Evolutionary conservation across 2,113 vertebrate species (phyloP).

Genomic region (Platysteira castanea): DNA sequence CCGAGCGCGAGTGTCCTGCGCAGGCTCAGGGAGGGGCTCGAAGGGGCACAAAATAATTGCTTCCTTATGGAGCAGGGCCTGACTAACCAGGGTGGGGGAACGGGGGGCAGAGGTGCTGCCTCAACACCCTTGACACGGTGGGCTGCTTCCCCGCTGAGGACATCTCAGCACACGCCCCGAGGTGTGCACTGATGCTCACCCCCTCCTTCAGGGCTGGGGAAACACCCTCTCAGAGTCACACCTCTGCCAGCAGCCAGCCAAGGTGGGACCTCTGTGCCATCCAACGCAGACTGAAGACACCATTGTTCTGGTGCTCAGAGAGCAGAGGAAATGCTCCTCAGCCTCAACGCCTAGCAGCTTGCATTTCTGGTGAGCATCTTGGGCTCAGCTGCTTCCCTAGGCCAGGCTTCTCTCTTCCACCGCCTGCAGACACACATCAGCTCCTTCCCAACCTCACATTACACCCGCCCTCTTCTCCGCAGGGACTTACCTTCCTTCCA

Average conservation of each 20-base stretch:
- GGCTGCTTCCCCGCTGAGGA: background rate
- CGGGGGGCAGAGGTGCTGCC: background rate
- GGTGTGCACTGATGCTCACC: background rate
- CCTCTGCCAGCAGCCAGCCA: background rate
- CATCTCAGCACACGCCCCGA: background rate
- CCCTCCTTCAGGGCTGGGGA: background rate
- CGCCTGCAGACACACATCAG: background rate
- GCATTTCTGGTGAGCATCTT: background rate
- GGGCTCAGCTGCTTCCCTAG: background rate
- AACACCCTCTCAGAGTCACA: background rate
- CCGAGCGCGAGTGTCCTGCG: background rate
- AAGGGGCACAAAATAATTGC: slow-evolving; percentile 49
- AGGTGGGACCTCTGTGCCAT: background rate
- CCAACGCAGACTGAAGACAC: background rate
- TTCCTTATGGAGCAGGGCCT: slow-evolving; percentile 45
- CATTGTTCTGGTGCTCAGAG: background rate
- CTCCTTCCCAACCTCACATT: background rate
- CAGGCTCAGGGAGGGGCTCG: slow-evolving; percentile 36
- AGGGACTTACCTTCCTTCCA: background rate
- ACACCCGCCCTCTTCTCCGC: background rate
- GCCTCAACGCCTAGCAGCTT: background rate
- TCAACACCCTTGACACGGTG: fast-evolving
- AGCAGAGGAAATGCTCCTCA: background rate
- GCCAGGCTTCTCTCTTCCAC: background rate
- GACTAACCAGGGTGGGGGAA: background rate